Percentiles rank a stretch among this genome's conserved stretches.
Conservation (phyloP, 2,113 vertebrate species). For the Copsychus sechellarum region DNA sequence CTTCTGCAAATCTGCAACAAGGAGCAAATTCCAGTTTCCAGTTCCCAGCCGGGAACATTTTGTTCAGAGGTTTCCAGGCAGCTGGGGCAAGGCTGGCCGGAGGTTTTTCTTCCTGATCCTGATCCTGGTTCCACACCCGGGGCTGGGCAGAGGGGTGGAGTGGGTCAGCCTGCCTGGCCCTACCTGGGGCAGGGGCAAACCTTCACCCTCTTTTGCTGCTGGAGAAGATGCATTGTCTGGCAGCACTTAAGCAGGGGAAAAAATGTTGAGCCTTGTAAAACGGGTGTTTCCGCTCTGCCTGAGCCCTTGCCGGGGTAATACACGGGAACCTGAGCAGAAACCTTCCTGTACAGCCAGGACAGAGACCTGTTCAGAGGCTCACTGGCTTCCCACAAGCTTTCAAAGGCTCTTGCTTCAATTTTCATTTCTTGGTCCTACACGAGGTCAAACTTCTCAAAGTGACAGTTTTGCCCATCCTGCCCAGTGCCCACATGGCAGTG, state of each 20-base stretch:
- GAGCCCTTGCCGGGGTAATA: not conserved
- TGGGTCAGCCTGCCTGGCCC: not conserved
- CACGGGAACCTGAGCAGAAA: not conserved
- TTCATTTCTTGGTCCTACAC: not conserved
- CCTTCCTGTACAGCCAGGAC: not conserved
- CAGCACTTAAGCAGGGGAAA: not conserved
- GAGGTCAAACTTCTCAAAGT: not conserved
- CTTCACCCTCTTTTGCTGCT: not conserved
- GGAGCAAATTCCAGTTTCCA: not conserved
- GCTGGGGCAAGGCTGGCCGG: not conserved
- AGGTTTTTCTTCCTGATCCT: not conserved
- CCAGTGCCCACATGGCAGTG: not conserved
- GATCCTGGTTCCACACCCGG: not conserved
- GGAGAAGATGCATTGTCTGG: not conserved
- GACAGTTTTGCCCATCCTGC: no score
- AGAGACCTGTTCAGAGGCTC: not conserved
- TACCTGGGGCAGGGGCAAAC: not conserved
- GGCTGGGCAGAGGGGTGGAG: not conserved
- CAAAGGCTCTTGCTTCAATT: not conserved
- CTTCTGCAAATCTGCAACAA: not conserved
- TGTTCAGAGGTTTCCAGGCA: slow-evolving; percentile 1
- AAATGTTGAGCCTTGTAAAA: not conserved
- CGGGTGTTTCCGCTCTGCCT: not conserved
- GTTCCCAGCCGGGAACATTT: slow-evolving; percentile 2
- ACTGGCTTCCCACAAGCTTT: not conserved